Conservation (phyloP, 2,113 vertebrate species). For the Trichechus manatus region DNA sequence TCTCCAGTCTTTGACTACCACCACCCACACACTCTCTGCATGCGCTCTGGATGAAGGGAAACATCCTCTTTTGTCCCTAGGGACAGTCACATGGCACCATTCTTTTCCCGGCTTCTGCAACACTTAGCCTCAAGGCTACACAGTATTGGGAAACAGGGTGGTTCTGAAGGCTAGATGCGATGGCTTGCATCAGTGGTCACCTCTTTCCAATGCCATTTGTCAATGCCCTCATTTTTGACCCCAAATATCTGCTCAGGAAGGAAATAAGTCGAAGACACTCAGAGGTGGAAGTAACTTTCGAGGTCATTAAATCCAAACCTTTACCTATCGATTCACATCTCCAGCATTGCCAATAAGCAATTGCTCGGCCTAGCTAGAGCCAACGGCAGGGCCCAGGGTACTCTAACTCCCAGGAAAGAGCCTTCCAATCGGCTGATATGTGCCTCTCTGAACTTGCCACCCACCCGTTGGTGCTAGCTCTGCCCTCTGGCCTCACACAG, state of each 20-base stretch:
- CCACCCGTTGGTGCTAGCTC: background rate
- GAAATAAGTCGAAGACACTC: slow-evolving; percentile 68
- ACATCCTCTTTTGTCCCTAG: background rate
- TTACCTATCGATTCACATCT: background rate
- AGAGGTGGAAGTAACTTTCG: background rate
- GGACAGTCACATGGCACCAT: background rate
- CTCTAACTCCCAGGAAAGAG: background rate
- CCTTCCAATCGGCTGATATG: background rate
- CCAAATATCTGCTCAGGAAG: slow-evolving; percentile 44
- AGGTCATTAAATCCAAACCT: slow-evolving; percentile 52
- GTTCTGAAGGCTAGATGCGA: background rate
- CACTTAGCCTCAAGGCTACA: background rate
- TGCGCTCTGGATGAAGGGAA: background rate
- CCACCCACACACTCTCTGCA: background rate
- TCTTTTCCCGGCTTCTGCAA: background rate
- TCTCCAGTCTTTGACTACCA: background rate
- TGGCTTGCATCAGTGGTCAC: background rate
- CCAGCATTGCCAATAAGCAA: background rate
- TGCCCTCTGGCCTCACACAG: background rate
- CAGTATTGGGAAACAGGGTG: background rate
- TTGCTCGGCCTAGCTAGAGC: background rate
- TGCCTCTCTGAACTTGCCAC: background rate
- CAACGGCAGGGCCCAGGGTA: background rate
- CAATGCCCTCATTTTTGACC: slow-evolving; percentile 1
- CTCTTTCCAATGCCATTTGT: background rate